A percentile compares a stretch with the other conserved stretches of the same genome.
Evolutionary conservation across 2,797 vertebrate species (phyloP).

Genomic region (Hephaestus fuliginosus): DNA sequence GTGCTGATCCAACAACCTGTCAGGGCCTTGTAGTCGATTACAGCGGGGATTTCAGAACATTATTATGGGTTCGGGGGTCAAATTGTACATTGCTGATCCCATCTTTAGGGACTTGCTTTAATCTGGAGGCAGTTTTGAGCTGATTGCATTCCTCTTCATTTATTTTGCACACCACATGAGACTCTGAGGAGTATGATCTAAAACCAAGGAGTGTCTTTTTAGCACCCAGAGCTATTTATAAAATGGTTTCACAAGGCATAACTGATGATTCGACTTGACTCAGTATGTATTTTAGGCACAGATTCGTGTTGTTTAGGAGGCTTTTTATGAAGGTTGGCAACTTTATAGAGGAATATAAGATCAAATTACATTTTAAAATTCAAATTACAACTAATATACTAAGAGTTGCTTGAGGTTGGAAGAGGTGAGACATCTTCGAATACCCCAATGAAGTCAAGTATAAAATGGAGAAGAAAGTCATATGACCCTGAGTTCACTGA

Average conservation of each 20-base stretch:
- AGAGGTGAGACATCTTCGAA: too few species aligned
- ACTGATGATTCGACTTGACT: conserved; percentile 7
- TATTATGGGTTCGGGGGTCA: conserved; percentile 78
- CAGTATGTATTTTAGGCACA: background rate
- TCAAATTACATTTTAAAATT: too few species aligned
- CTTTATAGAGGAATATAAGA: too few species aligned
- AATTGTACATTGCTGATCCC: conserved; percentile 61
- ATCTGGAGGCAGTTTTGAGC: conserved; percentile 68
- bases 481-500: too few species aligned
- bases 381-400: too few species aligned
- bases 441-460: too few species aligned
- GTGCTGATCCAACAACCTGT: conserved; percentile 74
- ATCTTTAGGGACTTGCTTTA: conserved; percentile 70
- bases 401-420: too few species aligned
- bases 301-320: background rate
- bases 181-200: conserved; percentile 40
- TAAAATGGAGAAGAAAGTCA: too few species aligned
- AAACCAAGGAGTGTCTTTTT: conserved; percentile 22
- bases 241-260: conserved; percentile 16
- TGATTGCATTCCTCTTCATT: conserved; percentile 75
- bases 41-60: conserved; percentile 74
- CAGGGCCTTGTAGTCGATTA: conserved; percentile 74
- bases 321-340: background rate
- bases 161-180: conserved; percentile 62
- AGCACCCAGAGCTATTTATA: conserved; percentile 44